Evolutionary conservation across 2,888 invertebrate genomes (phyloP).

Genomic region (Zygaena filipendulae): DNA sequence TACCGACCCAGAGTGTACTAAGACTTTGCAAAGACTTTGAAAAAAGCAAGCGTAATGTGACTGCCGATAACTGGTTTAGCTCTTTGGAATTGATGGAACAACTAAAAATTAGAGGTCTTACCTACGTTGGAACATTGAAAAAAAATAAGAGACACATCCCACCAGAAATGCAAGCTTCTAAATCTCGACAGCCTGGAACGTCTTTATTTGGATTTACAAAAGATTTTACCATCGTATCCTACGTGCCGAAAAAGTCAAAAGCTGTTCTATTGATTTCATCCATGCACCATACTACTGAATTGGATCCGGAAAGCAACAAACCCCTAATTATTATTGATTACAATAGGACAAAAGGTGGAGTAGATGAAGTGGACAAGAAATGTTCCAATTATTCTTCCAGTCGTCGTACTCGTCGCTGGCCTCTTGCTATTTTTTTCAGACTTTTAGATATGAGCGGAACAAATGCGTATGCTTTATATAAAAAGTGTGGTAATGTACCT

Average conservation of each 20-base stretch:
- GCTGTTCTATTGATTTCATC: slow-evolving; percentile 12
- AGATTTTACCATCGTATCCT: slow-evolving; percentile 5
- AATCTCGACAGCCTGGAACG: slow-evolving; percentile 13
- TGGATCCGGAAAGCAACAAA: slow-evolving; percentile 10
- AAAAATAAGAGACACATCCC: slow-evolving; percentile 20
- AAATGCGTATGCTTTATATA: slow-evolving; percentile 9
- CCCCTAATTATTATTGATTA: slow-evolving; percentile 13
- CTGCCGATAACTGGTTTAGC: slow-evolving; percentile 26
- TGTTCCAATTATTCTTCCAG: slow-evolving; percentile 7
- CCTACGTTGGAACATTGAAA: slow-evolving; percentile 19
- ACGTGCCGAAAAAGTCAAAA: slow-evolving; percentile 12
- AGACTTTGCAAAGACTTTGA: slow-evolving; percentile 20
- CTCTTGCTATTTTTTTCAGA: slow-evolving; percentile 4
- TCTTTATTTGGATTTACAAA: slow-evolving; percentile 7
- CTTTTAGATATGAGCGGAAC: slow-evolving; percentile 6
- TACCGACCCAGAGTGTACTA: slow-evolving; percentile 24
- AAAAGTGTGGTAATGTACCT: slow-evolving; percentile 6
- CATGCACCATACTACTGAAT: slow-evolving; percentile 10
- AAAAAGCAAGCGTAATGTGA: slow-evolving; percentile 22
- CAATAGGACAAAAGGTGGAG: slow-evolving; percentile 15
- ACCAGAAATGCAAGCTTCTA: slow-evolving; percentile 2
- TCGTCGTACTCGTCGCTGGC: slow-evolving; percentile 1
- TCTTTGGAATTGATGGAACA: slow-evolving; percentile 21
- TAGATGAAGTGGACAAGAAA: slow-evolving; percentile 14
- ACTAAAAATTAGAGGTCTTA: slow-evolving; percentile 14